phyloP scores from a whole-genome alignment of 2,888 invertebrate species.

The Tricholauxania praeusta region DNA sequence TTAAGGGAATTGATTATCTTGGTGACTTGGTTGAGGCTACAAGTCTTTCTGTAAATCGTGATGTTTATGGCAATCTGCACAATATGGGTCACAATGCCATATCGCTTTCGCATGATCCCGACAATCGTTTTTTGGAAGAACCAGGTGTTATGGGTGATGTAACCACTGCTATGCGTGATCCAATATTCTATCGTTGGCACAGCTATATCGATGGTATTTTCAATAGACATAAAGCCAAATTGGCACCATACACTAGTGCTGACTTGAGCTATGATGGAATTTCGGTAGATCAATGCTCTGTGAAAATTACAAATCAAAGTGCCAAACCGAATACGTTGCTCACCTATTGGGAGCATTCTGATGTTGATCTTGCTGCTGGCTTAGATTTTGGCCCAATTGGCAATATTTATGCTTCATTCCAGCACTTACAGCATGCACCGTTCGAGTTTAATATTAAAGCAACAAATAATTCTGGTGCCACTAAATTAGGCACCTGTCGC shows the following conservation, averaged over 20 bases:
- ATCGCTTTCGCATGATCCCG: constrained; percentile 84
- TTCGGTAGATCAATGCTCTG: constrained; percentile 43
- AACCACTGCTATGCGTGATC: constrained; percentile 88
- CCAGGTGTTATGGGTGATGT: constrained; percentile 85
- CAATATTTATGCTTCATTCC: constrained; percentile 77
- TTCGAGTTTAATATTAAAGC: constrained; percentile 77
- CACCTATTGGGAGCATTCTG: constrained; percentile 85
- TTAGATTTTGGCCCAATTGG: constrained; percentile 84
- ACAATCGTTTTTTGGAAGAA: constrained; percentile 76
- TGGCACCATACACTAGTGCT: constrained; percentile 71
- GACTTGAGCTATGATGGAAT: constrained; percentile 57
- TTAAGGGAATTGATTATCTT: constrained; percentile 80
- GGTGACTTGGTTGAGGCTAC: constrained; percentile 84
- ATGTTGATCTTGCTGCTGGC: constrained; percentile 83
- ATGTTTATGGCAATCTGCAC: constrained; percentile 83
- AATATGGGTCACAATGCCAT: constrained; percentile 85
- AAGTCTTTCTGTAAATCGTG: constrained; percentile 75
- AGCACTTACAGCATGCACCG: constrained; percentile 81
- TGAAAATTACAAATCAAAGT: constrained; percentile 40
- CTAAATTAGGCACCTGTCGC: constrained; percentile 73
- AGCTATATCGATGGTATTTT: constrained; percentile 81
- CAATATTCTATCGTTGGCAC: constrained; percentile 89
- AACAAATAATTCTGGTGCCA: constrained; percentile 70
- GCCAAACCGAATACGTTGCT: constrained; percentile 43
- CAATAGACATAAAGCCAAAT: constrained; percentile 76